Evolutionary conservation across 2,113 vertebrate genomes (phyloP).

Genomic region (Nerophis ophidion): DNA sequence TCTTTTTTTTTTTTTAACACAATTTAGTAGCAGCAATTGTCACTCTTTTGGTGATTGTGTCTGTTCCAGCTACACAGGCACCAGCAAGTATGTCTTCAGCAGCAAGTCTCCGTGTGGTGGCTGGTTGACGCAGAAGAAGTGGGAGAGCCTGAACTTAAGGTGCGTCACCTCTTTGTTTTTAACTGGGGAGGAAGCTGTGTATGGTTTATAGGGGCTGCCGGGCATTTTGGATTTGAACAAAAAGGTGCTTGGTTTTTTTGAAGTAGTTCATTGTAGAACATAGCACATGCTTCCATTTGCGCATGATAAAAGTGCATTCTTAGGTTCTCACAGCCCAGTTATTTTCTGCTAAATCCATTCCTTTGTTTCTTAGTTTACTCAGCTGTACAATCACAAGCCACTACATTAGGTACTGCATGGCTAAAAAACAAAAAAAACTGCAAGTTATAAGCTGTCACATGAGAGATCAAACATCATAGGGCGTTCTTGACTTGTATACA

Average conservation of each 20-base stretch:
- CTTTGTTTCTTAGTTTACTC: conserved; percentile 26
- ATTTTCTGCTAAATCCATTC: background rate
- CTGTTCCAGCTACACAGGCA: conserved; percentile 51
- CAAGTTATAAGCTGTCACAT: no score
- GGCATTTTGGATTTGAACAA: conserved; percentile 30
- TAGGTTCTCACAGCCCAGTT: background rate
- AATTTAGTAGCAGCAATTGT: conserved; percentile 10
- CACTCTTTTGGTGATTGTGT: conserved; percentile 21
- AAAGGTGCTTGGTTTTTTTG: conserved; percentile 27
- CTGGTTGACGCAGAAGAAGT: conserved; percentile 58
- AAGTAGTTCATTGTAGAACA: background rate
- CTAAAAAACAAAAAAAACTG: background rate
- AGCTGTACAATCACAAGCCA: conserved; percentile 14
- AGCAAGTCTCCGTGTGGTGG: conserved; percentile 55
- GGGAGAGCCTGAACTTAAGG: conserved; percentile 69
- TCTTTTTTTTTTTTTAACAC: no score
- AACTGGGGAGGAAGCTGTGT: background rate
- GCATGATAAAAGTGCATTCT: conserved; percentile 8
- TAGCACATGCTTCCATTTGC: no score
- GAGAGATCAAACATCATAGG: no score
- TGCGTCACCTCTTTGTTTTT: conserved; percentile 55
- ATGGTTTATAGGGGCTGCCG: conserved; percentile 25
- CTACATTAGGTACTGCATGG: background rate
- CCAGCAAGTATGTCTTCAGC: conserved; percentile 41
- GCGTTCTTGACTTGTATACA: no score